phyloP scores from a whole-genome alignment of 2,888 invertebrate species.

The Trilocha varians region DNA sequence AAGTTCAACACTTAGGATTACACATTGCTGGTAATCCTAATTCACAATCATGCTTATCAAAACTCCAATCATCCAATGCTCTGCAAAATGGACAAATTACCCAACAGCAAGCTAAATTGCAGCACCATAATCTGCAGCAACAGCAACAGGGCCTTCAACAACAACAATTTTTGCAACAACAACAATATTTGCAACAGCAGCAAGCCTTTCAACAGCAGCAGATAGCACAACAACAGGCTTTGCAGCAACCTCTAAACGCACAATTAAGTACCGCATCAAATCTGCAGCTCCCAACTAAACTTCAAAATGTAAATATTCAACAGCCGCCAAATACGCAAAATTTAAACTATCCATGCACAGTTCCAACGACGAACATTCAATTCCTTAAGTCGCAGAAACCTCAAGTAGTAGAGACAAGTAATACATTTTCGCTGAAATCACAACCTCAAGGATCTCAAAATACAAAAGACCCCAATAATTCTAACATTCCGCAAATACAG shows the following conservation, averaged over 20 bases:
- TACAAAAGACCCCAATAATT: neutral
- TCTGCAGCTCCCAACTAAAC: constrained; percentile 20
- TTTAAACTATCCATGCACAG: constrained; percentile 7
- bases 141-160: neutral
- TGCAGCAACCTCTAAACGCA: constrained; percentile 8
- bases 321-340: constrained; percentile 22
- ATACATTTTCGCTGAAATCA: constrained; percentile 3
- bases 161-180: constrained; percentile 3
- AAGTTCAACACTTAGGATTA: constrained; percentile 18
- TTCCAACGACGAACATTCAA: constrained; percentile 6
- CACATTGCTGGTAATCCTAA: constrained; percentile 7
- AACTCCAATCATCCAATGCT: constrained; percentile 5
- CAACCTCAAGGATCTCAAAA: constrained; percentile 7
- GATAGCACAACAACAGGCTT: constrained; percentile 1
- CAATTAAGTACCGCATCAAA: constrained; percentile 13
- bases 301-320: constrained; percentile 21
- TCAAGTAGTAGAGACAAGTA: constrained; percentile 1
- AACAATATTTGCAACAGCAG: neutral
- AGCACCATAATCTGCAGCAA: neutral
- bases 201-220: constrained; percentile 3
- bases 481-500: constrained; percentile 6
- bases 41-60: neutral
- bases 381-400: constrained; percentile 2
- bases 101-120: constrained; percentile 10
- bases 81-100: constrained; percentile 14